Evolutionary conservation across 2,797 vertebrate genomes (phyloP), one percentile per base, ranked within the genome.

Genomic region (Harpagifer antarcticus): DNA sequence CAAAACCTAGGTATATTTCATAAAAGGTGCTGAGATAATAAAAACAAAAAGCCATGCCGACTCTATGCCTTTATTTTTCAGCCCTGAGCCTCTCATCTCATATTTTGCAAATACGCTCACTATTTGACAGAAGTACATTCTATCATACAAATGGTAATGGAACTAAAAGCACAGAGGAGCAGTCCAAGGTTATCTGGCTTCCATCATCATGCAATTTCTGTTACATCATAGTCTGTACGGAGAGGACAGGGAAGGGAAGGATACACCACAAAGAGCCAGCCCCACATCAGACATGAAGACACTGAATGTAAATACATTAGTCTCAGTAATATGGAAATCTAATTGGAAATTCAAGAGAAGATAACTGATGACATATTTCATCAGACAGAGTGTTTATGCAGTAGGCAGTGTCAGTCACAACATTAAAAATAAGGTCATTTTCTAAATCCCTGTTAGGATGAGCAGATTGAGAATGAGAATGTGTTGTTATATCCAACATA

Each of bases 111-210:
- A 69, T 77, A 12, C 9, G 17, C 44, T 43, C 52, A 33, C 58
- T 60, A 54, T 86, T 79, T 61, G 61, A 72, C 66, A 56, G 55
- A 78, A 77, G 64, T 54, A 50, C 44, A 74, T 86, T 82, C 86
- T 45, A 83, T 85, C 74, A 84, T 69, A 76, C 70, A 63, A 55
- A 61, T 77, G 54, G 74, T 85, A 89, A 91, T 91, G 83, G 82
- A 69, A 60, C 83, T 90, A 74, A 91, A 91, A 91, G 87, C 86
- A 77, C 56, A 1, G 58, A 10, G 4, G 56, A 55, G 62, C 57
- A 8, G 4, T 79, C 79, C 81, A 76, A 76, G 81, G 85, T 88
- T 81, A 81, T 90, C 89, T 87, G 61, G 76, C 75, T 59, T 57
- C 80, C 74, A 85, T 89, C 78, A 40, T 55, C 56, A 43, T 58